phyloP scores from a whole-genome alignment of 2,888 invertebrate species.

The Biston stratarius region DNA sequence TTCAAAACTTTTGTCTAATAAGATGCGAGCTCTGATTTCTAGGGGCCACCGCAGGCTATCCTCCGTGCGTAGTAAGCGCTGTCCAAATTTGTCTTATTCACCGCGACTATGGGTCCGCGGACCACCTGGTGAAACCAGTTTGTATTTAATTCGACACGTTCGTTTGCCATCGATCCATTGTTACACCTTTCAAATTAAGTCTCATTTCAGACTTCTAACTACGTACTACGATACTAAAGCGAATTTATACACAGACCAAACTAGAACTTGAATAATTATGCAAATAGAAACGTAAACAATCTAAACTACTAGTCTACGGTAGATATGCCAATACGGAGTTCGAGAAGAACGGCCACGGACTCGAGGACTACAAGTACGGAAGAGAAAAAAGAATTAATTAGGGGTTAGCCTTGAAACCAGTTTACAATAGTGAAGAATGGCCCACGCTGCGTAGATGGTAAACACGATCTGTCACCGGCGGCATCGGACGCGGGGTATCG shows the following conservation, averaged over 20 bases:
- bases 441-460: slow-evolving; percentile 45
- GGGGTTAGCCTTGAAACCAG: slow-evolving; percentile 47
- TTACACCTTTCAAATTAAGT: slow-evolving; percentile 44
- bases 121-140: slow-evolving; percentile 50
- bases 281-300: slow-evolving; percentile 41
- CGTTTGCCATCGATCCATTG: slow-evolving; percentile 46
- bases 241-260: slow-evolving; percentile 36
- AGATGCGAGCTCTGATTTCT: slow-evolving; percentile 36
- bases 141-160: slow-evolving; percentile 45
- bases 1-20: slow-evolving; percentile 39
- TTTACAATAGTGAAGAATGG: slow-evolving; percentile 45
- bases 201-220: slow-evolving; percentile 38
- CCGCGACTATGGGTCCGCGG: slow-evolving; percentile 34
- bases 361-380: slow-evolving; percentile 28
- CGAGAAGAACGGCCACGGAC: slow-evolving; percentile 16
- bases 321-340: slow-evolving; percentile 8
- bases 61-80: slow-evolving; percentile 42
- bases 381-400: slow-evolving; percentile 47
- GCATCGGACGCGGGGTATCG: slow-evolving; percentile 33
- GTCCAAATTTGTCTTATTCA: slow-evolving; percentile 43
- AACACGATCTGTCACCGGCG: slow-evolving; percentile 35
- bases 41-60: slow-evolving; percentile 43
- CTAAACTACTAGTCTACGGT: slow-evolving; percentile 34
- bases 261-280: slow-evolving; percentile 44
- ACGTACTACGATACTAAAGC: slow-evolving; percentile 38